Evolutionary conservation across 2,113 vertebrate genomes (phyloP), one percentile per base, ranked within the genome.

Genomic region (Diadophis punctatus): DNA sequence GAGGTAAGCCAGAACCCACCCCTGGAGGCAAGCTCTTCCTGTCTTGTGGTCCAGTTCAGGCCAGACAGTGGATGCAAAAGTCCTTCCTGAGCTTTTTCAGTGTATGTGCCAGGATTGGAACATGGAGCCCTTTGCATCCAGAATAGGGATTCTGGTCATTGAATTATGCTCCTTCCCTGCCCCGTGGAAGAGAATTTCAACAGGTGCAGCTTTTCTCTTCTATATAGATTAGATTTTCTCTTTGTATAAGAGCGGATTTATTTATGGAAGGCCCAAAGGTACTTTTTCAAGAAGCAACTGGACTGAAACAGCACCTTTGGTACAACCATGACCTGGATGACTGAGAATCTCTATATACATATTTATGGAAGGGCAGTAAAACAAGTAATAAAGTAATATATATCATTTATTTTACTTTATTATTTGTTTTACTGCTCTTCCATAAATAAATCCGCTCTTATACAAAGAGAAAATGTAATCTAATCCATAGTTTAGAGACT

Each of bases 381-480:
- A 63, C 4, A 63, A 63, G 4, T 63, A n/a, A 14, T n/a, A n/a
- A 63, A 63, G 10, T 56, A 56, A 56, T 56, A 56, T 56, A 8
- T 56, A 56, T 58, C 8, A 58, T 58, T 58, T 58, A 58, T 58
- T 58, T 58, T 58, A 58, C 14, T 74, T 74, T 74, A 74, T 74
- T 74, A 74, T 16, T 68, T n/a, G 30, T 68, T 68, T 68, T n/a
- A n/a, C 60, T n/a, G 12, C 27, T 11, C 11, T 68, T 74, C 63
- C 63, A 74, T 74, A 74, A 74, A 74, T 34, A 74, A 74, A 74
- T 2, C n/a, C 16, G 2, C 14, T 34, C 14, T 74, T 74, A 34
- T 74, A 8, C 63, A 74, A 34, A 34, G n/a, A 9, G 4, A 12
- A 92, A 1, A 89, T n/a, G 92, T 93, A 39, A 93, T 92, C 95